Base-by-base conservation (phyloP, 2,113 vertebrate genomes). In the Nycticryphes semicollaris region DNA sequence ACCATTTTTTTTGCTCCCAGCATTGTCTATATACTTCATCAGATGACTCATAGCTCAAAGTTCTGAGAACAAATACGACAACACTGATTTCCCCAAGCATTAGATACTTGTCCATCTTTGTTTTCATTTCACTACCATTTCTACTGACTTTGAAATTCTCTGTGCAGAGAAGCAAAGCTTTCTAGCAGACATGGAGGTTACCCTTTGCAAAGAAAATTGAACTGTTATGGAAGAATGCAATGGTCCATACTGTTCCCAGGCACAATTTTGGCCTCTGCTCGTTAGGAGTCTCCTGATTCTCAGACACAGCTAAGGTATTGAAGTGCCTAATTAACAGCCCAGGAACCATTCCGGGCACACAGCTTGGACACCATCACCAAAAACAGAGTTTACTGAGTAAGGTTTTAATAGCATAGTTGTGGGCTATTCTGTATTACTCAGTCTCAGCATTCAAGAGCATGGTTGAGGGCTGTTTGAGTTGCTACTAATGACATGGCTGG, bases 1-100 rank as follows among this genome's bases (percentile, higher is more conserved):
- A n/a, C 4, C 7, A 1, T 4, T 31, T 35, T 31, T 35, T 80
- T 60, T 53, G 0, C 7, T 57, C 41, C 18, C 4, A 4, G 14
- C 11, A 6, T 28, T 87, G 18, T n/a, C 73, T 45, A 24, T 59
- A 3, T 43, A 48, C 9, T 79, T 78, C n/a, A 74, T 57, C 15
- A 28, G 56, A 47, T 30, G 17, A 15, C 5, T 59, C 7, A 10
- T 27, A 60, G 16, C 33, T 84, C 13, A 51, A 60, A 66, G 23
- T 53, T 70, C 33, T 43, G 25, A 90, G 19, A 35, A 60, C 10
- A 31, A 16, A 3, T 18, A 63, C 43, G 50, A 33, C 15, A 60
- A 23, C 28, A 59, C 19, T 59, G 43, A 62, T 19, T 48, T 19
- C 14, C n/a, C 22, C 9, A 64, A 31, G n/a, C 3, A 6, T 37